Base-by-base conservation (phyloP, 2,113 vertebrate genomes). In the Ramphastos sulfuratus region DNA sequence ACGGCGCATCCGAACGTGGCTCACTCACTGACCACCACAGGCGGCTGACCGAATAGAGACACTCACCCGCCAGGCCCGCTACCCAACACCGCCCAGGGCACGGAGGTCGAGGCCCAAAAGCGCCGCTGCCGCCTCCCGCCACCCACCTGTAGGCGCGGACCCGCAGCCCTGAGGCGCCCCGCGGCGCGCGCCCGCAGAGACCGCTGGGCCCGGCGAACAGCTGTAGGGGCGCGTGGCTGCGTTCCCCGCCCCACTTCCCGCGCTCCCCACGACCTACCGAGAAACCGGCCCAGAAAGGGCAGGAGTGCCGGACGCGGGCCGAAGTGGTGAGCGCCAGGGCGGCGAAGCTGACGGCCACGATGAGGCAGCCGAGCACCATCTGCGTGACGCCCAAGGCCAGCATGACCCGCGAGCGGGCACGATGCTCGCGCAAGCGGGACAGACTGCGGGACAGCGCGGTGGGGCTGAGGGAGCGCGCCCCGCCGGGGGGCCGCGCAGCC, bases 231-330 rank as follows among this genome's bases (percentile, higher is more conserved):
- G 31, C 46, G 35, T 15, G 20, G n/a, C 35, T 6, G 13, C 21
- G 9, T 14, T 14, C 42, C 23, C 15, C 21, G 7, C 66, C 12
- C 31, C 42, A 7, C 14, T 8, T 6, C 58, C 27, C 50, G 11
- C 67, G 48, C 85, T 33, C 9, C 35, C 86, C 84, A 20, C 17
- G 27, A 98, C 99, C 99, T 97, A 99, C 99, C 97, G 99, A 99
- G 97, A 99, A 99, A 83, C 99, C 99, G 31, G 99, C 99, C 99
- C 99, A 99, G 98, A 99, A 99, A 28, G 99, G 99, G 93, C 99
- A 99, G 30, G 99, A 99, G 98, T 99, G 99, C 50, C 99, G 97
- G 93, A 99, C 98, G 90, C 99, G 98, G 95, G 99, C 98, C 60
- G 99, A 99, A 61, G 99, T 99, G 97, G 99, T 99, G 91, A 99